Conservation (phyloP, 2,888 invertebrate species). For the Cecidostiba fungosa region DNA sequence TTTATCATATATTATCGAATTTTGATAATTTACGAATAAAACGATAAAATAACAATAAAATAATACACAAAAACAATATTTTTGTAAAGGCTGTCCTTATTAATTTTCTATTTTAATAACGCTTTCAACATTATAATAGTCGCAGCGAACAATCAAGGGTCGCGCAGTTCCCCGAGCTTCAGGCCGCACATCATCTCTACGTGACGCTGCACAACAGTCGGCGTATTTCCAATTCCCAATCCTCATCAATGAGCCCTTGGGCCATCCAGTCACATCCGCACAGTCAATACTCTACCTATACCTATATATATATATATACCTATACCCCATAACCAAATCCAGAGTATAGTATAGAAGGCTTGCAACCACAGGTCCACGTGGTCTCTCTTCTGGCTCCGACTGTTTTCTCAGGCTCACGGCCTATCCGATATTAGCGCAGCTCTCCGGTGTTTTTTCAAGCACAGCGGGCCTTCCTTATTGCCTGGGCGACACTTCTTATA, state of each 20-base stretch:
- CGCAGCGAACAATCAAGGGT: background rate
- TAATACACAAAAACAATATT: too few relatives aligned
- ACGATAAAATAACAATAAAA: background rate
- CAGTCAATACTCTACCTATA: background rate
- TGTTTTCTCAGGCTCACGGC: conserved; percentile 78
- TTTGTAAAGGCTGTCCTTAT: background rate
- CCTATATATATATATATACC: too few relatives aligned
- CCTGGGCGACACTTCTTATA: conserved; percentile 61
- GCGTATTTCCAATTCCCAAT: conserved; percentile 11
- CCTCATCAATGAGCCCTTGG: conserved; percentile 7
- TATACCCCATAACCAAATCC: background rate
- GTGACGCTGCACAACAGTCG: conserved; percentile 7
- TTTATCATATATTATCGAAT: too few relatives aligned
- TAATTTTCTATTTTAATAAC: background rate
- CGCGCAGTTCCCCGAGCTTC: background rate
- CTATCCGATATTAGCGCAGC: conserved; percentile 75
- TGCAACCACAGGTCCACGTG: background rate
- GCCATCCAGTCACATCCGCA: background rate
- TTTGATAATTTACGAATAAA: too few relatives aligned
- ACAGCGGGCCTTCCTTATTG: conserved; percentile 79
- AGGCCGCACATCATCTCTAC: background rate
- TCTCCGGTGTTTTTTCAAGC: conserved; percentile 78
- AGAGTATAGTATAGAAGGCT: background rate
- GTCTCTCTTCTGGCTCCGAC: conserved; percentile 54
- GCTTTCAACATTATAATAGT: background rate